Conservation (phyloP, 2,797 vertebrate species). For the Bryconaethiops microstoma region DNA sequence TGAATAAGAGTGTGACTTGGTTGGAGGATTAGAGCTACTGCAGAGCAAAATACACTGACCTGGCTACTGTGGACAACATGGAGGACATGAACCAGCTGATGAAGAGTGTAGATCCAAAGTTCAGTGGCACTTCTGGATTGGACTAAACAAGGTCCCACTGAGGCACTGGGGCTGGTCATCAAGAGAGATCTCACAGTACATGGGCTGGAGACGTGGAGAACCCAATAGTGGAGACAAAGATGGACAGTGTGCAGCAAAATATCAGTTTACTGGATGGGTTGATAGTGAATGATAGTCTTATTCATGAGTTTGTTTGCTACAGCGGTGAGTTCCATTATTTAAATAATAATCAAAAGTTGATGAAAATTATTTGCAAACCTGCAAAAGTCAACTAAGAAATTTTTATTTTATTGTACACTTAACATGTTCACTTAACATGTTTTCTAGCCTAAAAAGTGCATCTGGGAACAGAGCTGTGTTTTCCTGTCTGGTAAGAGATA, state of each 20-base stretch:
- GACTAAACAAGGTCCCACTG: too few relatives aligned
- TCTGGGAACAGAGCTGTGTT: too few relatives aligned
- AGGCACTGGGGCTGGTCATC: background rate
- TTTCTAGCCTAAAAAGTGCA: too few relatives aligned
- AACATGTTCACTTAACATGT: too few relatives aligned
- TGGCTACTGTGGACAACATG: slow-evolving; percentile 1
- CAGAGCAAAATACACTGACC: too few relatives aligned
- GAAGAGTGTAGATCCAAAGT: background rate
- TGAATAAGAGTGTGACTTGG: too few relatives aligned
- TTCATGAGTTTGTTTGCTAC: background rate
- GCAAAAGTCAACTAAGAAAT: too few relatives aligned
- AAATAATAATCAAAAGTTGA: too few relatives aligned
- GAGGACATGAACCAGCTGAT: background rate
- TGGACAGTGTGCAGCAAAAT: background rate
- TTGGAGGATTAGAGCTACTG: too few relatives aligned
- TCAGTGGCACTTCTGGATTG: background rate
- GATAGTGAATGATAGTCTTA: background rate
- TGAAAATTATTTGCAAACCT: too few relatives aligned
- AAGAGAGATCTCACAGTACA: background rate
- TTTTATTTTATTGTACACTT: too few relatives aligned
- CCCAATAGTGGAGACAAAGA: background rate
- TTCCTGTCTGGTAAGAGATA: too few relatives aligned
- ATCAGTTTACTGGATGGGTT: background rate
- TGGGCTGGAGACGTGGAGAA: background rate
- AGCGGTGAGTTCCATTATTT: background rate